Base-by-base conservation (phyloP, 2,113 vertebrate genomes). In the Mellivora capensis region DNA sequence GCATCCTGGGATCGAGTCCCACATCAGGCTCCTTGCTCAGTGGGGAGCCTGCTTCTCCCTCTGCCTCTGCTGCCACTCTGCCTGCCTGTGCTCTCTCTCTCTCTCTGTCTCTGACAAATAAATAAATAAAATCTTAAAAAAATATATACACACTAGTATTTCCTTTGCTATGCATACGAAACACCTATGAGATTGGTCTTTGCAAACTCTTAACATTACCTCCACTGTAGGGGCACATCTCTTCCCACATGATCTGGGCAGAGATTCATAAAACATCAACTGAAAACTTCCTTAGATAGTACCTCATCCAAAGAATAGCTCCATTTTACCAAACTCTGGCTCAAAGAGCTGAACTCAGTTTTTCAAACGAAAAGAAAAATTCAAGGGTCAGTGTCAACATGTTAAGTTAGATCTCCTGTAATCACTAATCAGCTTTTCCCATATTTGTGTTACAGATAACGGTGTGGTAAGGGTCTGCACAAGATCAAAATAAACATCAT, bases 401-500 rank as follows among this genome's bases (percentile, higher is more conserved):
- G 64, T 64, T 79, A 94, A 88, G 25, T 81, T 64, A 96, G 77
- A 59, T 79, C 57, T 97, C 52, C n/a, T 3, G 25, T 83, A 69
- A 23, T 80, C 17, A 80, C 81, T n/a, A 69, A 34, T 93, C 93
- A 90, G 94, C 18, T 96, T 54, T 71, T 96, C 67, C 54, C 81
- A 29, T 34, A 89, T 44, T 29, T 25, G 3, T 21, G 61, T 98
- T 77, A 91, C 37, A 79, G 13, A 31, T 21, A 47, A 93, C 91
- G 89, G 54, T 80, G 61, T 86, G 94, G 57, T 54, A 49, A 87
- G 27, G 84, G 27, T 95, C 93, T 91, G 95, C 79, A 93, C 39
- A 92, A 89, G 62, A 97, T 71, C 81, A 90, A 91, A 94, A 97
- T 97, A 96, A 97, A 95, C 88, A 82, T 9, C 25, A 97, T 97